Base-by-base conservation (phyloP, 2,888 invertebrate species). In the Drosophila kambysellisi region DNA sequence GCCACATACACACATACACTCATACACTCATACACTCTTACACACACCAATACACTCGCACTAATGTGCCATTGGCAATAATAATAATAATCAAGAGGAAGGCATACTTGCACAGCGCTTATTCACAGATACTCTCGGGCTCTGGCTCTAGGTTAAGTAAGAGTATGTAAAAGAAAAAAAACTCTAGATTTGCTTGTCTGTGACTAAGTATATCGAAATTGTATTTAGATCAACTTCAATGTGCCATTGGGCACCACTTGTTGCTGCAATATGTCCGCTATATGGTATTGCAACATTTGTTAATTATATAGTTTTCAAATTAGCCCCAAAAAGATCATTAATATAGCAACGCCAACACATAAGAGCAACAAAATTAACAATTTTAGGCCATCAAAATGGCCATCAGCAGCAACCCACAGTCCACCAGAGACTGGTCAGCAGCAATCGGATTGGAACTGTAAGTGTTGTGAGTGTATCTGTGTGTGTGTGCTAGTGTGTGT, bases 11-110 rank as follows among this genome's bases (percentile, higher is more conserved):
- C 48, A 32, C 62, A 25, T 32, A 39, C 59, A 60, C 64, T 46
- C 64, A 29, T 25, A 25, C 20, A 25, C n/a, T n/a, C n/a, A n/a
- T 52, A 73, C 67, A 12, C 61, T 25, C 63, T 11, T 53, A 43
- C 61, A 48, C 65, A 29, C 50, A 29, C 61, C 54, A 33, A 51
- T 51, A 62, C 65, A 52, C 43, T 41, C 41, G 41, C 43, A 43
- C 57, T 75, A 70, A 76, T 86, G 83, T 83, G 87, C 82, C 84
- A 87, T 87, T 86, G 87, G 83, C 84, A 83, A 83, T 77, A 77
- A 69, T 74, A 76, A 77, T 76, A 76, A 77, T 76, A 59, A 80
- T 79, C 59, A 57, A 75, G 80, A 70, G 62, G 80, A 88, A 70
- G 70, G 76, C 80, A 75, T 75, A 62, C 68, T 66, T 30, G 60